These are phyloP conservation scores for Cheilosia vernalis DNA, from an alignment of 2,888 invertebrate genomes.

Conservation along the genomic window DNA sequence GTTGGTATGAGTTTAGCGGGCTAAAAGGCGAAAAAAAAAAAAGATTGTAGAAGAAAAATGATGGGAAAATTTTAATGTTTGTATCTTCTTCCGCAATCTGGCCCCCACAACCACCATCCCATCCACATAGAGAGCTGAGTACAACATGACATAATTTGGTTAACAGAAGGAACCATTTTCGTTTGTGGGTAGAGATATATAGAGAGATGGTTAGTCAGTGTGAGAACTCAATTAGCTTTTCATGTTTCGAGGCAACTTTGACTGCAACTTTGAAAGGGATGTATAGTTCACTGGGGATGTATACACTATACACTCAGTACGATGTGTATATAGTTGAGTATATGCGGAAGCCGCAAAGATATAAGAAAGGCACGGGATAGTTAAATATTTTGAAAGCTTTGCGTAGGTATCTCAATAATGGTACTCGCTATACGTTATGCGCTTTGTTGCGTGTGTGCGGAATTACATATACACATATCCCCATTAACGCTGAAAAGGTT, in stretches of 20 bases:
- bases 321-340: neutral
- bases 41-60: neutral
- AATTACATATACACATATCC: neutral
- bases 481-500: conserved; percentile 14
- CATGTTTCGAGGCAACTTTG: conserved; percentile 67
- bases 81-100: conserved; percentile 63
- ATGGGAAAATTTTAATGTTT: conserved; percentile 63
- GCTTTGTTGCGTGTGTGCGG: neutral
- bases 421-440: neutral
- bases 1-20: conserved; percentile 34
- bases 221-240: conserved; percentile 74
- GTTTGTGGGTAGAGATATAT: conserved; percentile 26
- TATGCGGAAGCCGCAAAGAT: conserved; percentile 19
- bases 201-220: conserved; percentile 30
- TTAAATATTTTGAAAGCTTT: conserved; percentile 33
- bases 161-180: conserved; percentile 50
- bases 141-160: conserved; percentile 70
- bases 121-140: neutral
- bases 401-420: conserved; percentile 18
- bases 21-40: conserved; percentile 30
- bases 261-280: conserved; percentile 53
- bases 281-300: conserved; percentile 32
- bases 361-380: conserved; percentile 27
- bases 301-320: neutral
- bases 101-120: neutral